A percentile compares a stretch with the other conserved stretches of the same genome.
These are phyloP conservation scores for Neodontobutis hainanensis DNA, from an alignment of 2,113 vertebrate genomes.

Conservation along the genomic window DNA sequence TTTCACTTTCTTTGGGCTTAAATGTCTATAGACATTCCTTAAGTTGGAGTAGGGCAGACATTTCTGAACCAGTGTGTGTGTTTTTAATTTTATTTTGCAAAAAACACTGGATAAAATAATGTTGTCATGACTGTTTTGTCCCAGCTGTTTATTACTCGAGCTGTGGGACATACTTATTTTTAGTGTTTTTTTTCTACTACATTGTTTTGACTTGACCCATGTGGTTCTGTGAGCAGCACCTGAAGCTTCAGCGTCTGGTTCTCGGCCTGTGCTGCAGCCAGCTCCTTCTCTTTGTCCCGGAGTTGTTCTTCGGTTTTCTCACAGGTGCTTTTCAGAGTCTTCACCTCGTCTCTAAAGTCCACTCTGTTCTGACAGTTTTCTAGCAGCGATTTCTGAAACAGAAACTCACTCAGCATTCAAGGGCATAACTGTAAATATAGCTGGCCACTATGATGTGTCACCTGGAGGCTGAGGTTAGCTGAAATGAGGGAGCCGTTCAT, in stretches of 20 bases:
- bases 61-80: too few species aligned
- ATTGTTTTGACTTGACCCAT: background rate
- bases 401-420: conserved; percentile 18
- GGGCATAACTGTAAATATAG: background rate
- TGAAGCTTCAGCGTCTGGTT: conserved; percentile 89
- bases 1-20: too few species aligned
- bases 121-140: too few species aligned
- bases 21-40: too few species aligned
- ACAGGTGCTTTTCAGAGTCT: conserved; percentile 80
- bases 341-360: conserved; percentile 83
- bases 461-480: conserved; percentile 91
- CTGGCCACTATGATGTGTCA: conserved; percentile 38
- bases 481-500: conserved; percentile 90
- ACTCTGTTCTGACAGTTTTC: conserved; percentile 88
- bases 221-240: conserved; percentile 70
- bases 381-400: conserved; percentile 88
- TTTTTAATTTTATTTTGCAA: too few species aligned
- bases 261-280: conserved; percentile 85
- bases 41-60: too few species aligned
- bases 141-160: too few species aligned
- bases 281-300: conserved; percentile 84
- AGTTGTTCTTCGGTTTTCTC: conserved; percentile 86
- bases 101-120: too few species aligned
- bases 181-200: background rate
- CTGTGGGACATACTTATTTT: too few species aligned